A percentile compares a stretch with the other conserved stretches of the same genome.
Conservation (phyloP, 2,797 vertebrate genomes). For the Darevskia nairensis region DNA sequence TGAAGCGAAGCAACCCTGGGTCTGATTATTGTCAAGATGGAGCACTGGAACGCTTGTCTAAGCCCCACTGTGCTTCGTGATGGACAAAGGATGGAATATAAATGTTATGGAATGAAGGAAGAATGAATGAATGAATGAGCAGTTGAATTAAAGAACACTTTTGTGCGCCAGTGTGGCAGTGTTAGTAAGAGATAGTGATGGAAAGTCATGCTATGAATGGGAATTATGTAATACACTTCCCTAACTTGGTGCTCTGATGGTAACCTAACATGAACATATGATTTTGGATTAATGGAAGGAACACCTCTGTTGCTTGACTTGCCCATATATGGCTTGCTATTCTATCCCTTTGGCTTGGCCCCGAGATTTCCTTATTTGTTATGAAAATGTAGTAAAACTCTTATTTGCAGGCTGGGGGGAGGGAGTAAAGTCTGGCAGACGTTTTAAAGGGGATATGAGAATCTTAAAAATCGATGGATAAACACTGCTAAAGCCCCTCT, state of each 20-base stretch:
- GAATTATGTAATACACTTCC: not conserved
- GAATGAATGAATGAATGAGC: no score
- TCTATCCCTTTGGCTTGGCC: slow-evolving; percentile 18
- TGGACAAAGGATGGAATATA: not conserved
- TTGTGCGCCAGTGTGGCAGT: not conserved
- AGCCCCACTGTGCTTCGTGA: not conserved
- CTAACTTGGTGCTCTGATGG: not conserved
- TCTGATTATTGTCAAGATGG: not conserved
- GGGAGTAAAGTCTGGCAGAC: slow-evolving; percentile 1
- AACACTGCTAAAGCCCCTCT: slow-evolving; percentile 17
- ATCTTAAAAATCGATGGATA: slow-evolving; percentile 25
- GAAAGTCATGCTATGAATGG: not conserved
- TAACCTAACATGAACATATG: not conserved
- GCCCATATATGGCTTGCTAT: slow-evolving; percentile 15
- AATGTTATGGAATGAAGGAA: not conserved
- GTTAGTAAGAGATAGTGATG: not conserved
- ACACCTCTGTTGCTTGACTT: not conserved
- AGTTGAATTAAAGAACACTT: not conserved
- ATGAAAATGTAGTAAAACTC: slow-evolving; percentile 22
- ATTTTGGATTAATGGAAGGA: not conserved
- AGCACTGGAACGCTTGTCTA: not conserved
- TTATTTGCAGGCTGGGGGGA: not conserved
- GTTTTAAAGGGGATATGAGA: slow-evolving; percentile 13
- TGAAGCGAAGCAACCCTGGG: not conserved
- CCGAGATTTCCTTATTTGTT: slow-evolving; percentile 12